Evolutionary conservation across 2,888 invertebrate genomes (phyloP).

Genomic region (Drosophila kokeensis): DNA sequence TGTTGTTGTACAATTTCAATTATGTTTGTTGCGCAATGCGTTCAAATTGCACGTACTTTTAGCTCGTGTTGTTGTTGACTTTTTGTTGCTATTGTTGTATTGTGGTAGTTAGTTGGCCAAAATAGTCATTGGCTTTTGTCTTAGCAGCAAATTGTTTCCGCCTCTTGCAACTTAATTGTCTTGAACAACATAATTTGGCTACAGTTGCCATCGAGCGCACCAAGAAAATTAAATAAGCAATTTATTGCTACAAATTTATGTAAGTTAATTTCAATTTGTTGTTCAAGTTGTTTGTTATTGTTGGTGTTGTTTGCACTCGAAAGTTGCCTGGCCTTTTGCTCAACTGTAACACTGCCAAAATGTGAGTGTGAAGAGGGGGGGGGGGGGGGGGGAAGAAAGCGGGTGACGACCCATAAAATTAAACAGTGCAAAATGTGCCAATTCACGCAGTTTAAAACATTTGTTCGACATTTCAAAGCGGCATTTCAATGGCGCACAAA

Average conservation of each 20-base stretch:
- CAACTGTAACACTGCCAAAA: conserved; percentile 16
- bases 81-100: conserved; percentile 24
- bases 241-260: conserved; percentile 43
- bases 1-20: conserved; percentile 68
- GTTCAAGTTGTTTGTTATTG: conserved; percentile 7
- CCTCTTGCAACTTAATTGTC: conserved; percentile 75
- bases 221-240: conserved; percentile 32
- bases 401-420: conserved; percentile 37
- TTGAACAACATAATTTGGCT: conserved; percentile 75
- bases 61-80: conserved; percentile 18
- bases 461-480: conserved; percentile 76
- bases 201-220: conserved; percentile 53
- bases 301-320: conserved; percentile 33
- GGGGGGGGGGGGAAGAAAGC: neutral
- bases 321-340: conserved; percentile 52
- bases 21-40: conserved; percentile 75
- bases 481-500: conserved; percentile 60
- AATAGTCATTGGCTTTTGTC: conserved; percentile 70
- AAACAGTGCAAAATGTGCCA: conserved; percentile 53
- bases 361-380: neutral
- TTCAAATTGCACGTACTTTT: conserved; percentile 72
- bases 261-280: conserved; percentile 65
- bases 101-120: conserved; percentile 38
- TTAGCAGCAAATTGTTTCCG: conserved; percentile 74
- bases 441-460: conserved; percentile 81